phyloP scores from a whole-genome alignment of 2,113 vertebrate genomes.

The Xiphias gladius region DNA sequence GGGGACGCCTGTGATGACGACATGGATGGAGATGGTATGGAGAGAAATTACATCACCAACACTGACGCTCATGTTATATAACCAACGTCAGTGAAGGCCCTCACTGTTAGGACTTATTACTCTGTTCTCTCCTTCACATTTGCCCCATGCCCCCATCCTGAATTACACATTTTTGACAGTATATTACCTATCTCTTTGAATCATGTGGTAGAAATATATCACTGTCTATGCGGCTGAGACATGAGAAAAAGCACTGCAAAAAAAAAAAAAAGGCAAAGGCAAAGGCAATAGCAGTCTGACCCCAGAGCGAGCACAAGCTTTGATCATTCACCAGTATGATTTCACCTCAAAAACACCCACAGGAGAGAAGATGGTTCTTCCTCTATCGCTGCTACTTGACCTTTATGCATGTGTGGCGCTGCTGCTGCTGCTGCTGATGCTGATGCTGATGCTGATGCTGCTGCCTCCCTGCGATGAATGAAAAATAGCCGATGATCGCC shows the following conservation, averaged over 20 bases:
- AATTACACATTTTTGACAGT: slow-evolving; percentile 1
- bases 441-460: too few species aligned
- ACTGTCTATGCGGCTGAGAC: slow-evolving; percentile 3
- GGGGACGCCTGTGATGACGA: slow-evolving; percentile 98
- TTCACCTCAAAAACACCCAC: slow-evolving; percentile 59
- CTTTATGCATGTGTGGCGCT: slow-evolving; percentile 64
- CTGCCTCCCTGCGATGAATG: slow-evolving; percentile 66
- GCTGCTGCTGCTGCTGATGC: too few species aligned
- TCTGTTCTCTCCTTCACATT: slow-evolving; percentile 18
- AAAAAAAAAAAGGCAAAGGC: slow-evolving; percentile 1
- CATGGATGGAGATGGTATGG: slow-evolving; percentile 96
- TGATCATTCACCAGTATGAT: slow-evolving; percentile 72
- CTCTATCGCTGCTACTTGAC: slow-evolving; percentile 67
- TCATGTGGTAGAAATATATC: neutral
- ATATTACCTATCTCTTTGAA: slow-evolving; percentile 5
- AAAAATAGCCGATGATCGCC: slow-evolving; percentile 15
- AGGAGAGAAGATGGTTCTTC: slow-evolving; percentile 60
- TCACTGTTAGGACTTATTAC: slow-evolving; percentile 34
- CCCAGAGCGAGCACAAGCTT: slow-evolving; percentile 61
- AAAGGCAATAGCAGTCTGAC: slow-evolving; percentile 48
- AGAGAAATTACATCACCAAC: slow-evolving; percentile 46
- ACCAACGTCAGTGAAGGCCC: slow-evolving; percentile 33
- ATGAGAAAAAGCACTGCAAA: slow-evolving; percentile 31
- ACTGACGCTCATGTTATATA: slow-evolving; percentile 55
- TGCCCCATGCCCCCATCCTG: neutral